Evolutionary conservation across 2,888 invertebrate species (phyloP).

Genomic region (Galerucella pusilla): DNA sequence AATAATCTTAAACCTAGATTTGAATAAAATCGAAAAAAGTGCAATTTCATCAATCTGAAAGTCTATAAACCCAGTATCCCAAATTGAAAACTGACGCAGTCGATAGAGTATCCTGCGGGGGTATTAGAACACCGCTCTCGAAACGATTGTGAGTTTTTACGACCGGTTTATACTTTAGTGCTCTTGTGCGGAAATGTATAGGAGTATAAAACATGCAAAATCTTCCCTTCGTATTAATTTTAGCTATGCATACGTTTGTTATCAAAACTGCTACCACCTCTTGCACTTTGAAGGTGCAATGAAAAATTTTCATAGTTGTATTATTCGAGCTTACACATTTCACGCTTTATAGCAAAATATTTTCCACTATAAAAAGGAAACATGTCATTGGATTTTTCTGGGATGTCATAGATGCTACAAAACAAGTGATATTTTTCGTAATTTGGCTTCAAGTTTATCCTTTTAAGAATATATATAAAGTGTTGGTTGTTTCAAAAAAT

Average conservation of each 20-base stretch:
- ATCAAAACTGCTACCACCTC: conserved; percentile 52
- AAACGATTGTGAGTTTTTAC: conserved; percentile 54
- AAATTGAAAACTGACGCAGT: conserved; percentile 34
- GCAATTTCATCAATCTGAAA: conserved; percentile 26
- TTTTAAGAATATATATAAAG: conserved; percentile 11
- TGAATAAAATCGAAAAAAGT: conserved; percentile 27
- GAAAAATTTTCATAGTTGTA: conserved; percentile 47
- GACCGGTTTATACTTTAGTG: conserved; percentile 62
- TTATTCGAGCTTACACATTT: conserved; percentile 26
- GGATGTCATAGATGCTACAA: conserved; percentile 12
- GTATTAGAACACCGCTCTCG: conserved; percentile 32
- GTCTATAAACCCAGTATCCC: conserved; percentile 33
- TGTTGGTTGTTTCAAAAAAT: conserved; percentile 2
- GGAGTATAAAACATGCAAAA: conserved; percentile 60
- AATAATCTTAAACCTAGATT: conserved; percentile 24
- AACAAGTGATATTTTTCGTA: conserved; percentile 11
- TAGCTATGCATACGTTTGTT: conserved; percentile 57
- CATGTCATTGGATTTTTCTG: conserved; percentile 23
- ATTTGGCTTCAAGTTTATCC: neutral
- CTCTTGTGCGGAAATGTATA: conserved; percentile 59
- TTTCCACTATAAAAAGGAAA: conserved; percentile 17
- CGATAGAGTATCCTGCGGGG: conserved; percentile 28
- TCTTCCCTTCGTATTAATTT: conserved; percentile 62
- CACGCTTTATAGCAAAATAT: conserved; percentile 33
- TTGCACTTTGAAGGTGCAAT: conserved; percentile 41